A percentile compares a stretch with the other conserved stretches of the same genome.
phyloP scores from a whole-genome alignment of 2,888 invertebrate species.

The Heliconius cydno region DNA sequence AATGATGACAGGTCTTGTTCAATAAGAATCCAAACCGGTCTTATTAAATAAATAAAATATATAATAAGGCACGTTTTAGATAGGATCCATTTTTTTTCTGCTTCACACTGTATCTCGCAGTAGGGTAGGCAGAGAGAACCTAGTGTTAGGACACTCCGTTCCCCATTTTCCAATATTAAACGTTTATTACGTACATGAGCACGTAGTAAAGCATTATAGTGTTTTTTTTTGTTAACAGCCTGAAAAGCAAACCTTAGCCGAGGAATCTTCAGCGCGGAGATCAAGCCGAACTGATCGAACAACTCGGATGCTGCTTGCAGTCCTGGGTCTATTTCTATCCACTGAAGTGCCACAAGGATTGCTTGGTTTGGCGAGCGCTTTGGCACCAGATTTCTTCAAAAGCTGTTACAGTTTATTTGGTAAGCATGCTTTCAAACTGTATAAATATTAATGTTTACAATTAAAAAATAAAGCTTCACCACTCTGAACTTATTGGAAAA shows the following conservation, averaged over 20 bases:
- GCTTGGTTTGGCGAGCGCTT: constrained; percentile 90
- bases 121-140: too few species aligned
- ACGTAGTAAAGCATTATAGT: too few species aligned
- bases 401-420: constrained; percentile 92
- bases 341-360: constrained; percentile 96
- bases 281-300: constrained; percentile 89
- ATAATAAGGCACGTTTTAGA: not conserved
- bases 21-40: not conserved
- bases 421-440: constrained; percentile 61
- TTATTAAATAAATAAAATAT: not conserved
- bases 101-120: too few species aligned
- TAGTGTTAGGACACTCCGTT: too few species aligned
- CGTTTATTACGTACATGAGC: too few species aligned
- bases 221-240: too few species aligned
- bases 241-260: constrained; percentile 52
- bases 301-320: constrained; percentile 94
- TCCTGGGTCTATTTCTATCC: constrained; percentile 92
- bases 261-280: constrained; percentile 69
- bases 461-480: not conserved
- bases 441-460: too few species aligned
- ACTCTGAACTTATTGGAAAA: too few species aligned
- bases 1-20: not conserved
- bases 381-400: constrained; percentile 64
- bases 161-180: too few species aligned
- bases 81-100: not conserved